Base-by-base conservation (phyloP, 2,888 invertebrate genomes). In the Idaea straminata region DNA sequence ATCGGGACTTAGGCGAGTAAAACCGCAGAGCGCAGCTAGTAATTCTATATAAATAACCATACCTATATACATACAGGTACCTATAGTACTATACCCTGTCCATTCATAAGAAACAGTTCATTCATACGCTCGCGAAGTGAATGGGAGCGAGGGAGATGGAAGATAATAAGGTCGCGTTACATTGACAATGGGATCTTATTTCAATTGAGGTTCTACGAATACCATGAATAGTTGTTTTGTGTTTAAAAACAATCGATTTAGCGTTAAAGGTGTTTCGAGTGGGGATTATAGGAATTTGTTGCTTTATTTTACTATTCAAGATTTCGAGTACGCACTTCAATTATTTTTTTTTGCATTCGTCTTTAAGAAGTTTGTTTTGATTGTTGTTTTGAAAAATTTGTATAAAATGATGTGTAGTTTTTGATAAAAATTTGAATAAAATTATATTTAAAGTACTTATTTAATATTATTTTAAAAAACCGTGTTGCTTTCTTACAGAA, bases 21-120 rank as follows among this genome's bases (percentile, higher is more conserved):
- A 25, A 25, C 25, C 25, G 25, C 25, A 25, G 25, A 25, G 25
- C 25, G 25, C 25, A 25, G 25, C 25, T 25, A 25, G 25, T 86
- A 87, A 84, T 83, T 84, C 77, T 83, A 86, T 83, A 84, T 84
- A 83, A 83, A 83, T 81, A 84, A 77, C 83, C 74, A 79, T 79
- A 79, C 78, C 73, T 76, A 80, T 77, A 77, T 81, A 80, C 77
- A 88, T 7, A 78, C 76, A 88, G 79, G 88, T 87, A 89, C 84
- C 80, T 88, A 91, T 91, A 91, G 89, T 91, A 91, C 87, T 84
- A 87, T 82, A 84, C 83, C 87, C 86, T 85, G 87, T 87, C 88
- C 92, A 93, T 93, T 93, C 93, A 93, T 93, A 91, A 92, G 91
- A 91, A 92, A 87, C 89, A 83, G 88, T 92, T 89, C 91, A 91